These are phyloP conservation scores for Opisthocomus hoazin DNA, from an alignment of 2,113 vertebrate species.

Conservation along the genomic window DNA sequence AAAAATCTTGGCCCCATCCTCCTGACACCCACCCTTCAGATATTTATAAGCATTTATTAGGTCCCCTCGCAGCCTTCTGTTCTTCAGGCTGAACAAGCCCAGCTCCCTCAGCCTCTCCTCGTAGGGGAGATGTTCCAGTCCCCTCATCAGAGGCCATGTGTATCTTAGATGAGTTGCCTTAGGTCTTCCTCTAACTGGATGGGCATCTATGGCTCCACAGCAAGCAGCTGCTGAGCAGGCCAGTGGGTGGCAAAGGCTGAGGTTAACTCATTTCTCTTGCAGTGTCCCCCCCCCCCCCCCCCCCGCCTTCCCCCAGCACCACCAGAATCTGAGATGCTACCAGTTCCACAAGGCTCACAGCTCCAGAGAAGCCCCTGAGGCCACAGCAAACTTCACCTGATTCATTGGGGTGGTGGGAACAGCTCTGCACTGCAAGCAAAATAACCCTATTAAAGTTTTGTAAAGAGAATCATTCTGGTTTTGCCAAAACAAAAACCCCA, in stretches of 20 bases:
- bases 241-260: background rate
- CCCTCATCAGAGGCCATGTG: fast-evolving
- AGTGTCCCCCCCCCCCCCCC: too few species aligned
- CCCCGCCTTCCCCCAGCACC: background rate
- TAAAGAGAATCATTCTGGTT: background rate
- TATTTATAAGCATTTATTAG: too few species aligned
- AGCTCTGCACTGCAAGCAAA: background rate
- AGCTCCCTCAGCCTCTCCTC: too few species aligned
- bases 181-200: background rate
- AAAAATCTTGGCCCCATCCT: too few species aligned
- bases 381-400: background rate
- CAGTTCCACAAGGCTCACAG: background rate
- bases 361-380: background rate
- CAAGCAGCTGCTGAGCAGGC: background rate
- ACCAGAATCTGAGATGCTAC: background rate
- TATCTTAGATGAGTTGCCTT: background rate
- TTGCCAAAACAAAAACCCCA: background rate
- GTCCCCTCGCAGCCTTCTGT: too few species aligned
- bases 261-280: background rate
- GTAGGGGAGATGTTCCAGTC: too few species aligned
- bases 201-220: background rate
- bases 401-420: background rate
- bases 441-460: too few species aligned
- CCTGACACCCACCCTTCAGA: too few species aligned
- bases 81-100: too few species aligned